Conservation (phyloP, 2,888 invertebrate species). For the Venustoraphidia nigricollis region DNA sequence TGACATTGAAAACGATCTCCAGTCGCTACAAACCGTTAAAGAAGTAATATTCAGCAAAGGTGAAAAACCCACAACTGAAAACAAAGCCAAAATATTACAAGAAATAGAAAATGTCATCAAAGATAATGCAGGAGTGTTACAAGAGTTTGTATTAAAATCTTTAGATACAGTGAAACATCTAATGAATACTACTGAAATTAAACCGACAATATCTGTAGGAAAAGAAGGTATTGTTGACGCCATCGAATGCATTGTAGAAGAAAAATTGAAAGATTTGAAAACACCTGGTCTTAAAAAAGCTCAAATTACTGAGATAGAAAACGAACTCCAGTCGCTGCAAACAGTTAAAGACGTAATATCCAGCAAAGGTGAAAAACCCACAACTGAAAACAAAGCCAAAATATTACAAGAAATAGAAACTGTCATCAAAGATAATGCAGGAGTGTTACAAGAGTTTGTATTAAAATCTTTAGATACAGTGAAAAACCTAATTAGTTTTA, state of each 20-base stretch:
- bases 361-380: too few relatives aligned
- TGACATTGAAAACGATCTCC: slow-evolving; percentile 1
- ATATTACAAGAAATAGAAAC: too few relatives aligned
- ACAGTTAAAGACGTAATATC: slow-evolving; percentile 2
- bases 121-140: not conserved
- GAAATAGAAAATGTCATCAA: too few relatives aligned
- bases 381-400: too few relatives aligned
- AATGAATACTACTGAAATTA: slow-evolving; percentile 12
- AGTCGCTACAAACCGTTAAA: slow-evolving; percentile 4
- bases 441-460: not conserved
- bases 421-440: too few relatives aligned
- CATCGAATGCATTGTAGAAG: slow-evolving; percentile 9
- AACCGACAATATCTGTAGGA: slow-evolving; percentile 9
- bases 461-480: not conserved
- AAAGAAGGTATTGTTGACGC: slow-evolving; percentile 1
- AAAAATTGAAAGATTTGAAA: slow-evolving; percentile 5
- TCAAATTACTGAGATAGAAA: slow-evolving; percentile 2
- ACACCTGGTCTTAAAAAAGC: slow-evolving; percentile 5
- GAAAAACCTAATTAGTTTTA: slow-evolving; percentile 10
- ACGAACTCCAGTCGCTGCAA: slow-evolving; percentile 1
- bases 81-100: too few relatives aligned
- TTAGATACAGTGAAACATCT: not conserved
- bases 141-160: not conserved
- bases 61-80: too few relatives aligned
- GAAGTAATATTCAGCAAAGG: not conserved